These are phyloP conservation scores for Vulpes ferrilata DNA, from an alignment of 2,113 vertebrate genomes.

Conservation along the genomic window DNA sequence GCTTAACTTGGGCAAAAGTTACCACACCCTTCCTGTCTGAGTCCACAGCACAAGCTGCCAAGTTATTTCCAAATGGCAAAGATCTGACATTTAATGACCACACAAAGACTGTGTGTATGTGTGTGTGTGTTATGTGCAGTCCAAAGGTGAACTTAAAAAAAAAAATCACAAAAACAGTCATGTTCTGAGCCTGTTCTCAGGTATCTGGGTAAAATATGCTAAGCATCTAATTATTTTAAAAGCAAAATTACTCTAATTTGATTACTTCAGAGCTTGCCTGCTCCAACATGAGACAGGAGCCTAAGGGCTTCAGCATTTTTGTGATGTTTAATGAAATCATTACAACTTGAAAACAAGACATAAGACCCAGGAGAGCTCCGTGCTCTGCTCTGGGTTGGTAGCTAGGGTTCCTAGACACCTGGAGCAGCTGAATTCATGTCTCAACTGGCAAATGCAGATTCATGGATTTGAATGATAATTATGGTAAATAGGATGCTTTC, in stretches of 20 bases:
- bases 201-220: neutral
- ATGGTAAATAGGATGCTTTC: constrained; percentile 55
- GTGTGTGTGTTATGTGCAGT: neutral
- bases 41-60: constrained; percentile 67
- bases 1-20: constrained; percentile 64
- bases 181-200: constrained; percentile 11
- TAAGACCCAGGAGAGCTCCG: neutral
- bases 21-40: constrained; percentile 87
- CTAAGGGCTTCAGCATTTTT: constrained; percentile 61
- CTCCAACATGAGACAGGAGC: constrained; percentile 53
- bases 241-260: constrained; percentile 39
- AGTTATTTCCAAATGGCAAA: constrained; percentile 80
- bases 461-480: constrained; percentile 63
- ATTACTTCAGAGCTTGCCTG: constrained; percentile 55
- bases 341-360: neutral
- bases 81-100: constrained; percentile 59
- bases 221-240: constrained; percentile 34
- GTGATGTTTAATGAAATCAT: constrained; percentile 73
- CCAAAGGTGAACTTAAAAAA: constrained; percentile 55
- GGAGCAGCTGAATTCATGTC: constrained; percentile 73
- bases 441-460: constrained; percentile 71
- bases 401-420: constrained; percentile 69
- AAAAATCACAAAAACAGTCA: neutral
- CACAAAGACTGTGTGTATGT: constrained; percentile 31
- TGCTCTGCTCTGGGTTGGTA: neutral